Evolutionary conservation across 2,797 vertebrate genomes (phyloP).

Genomic region (Sciaenops ocellatus): DNA sequence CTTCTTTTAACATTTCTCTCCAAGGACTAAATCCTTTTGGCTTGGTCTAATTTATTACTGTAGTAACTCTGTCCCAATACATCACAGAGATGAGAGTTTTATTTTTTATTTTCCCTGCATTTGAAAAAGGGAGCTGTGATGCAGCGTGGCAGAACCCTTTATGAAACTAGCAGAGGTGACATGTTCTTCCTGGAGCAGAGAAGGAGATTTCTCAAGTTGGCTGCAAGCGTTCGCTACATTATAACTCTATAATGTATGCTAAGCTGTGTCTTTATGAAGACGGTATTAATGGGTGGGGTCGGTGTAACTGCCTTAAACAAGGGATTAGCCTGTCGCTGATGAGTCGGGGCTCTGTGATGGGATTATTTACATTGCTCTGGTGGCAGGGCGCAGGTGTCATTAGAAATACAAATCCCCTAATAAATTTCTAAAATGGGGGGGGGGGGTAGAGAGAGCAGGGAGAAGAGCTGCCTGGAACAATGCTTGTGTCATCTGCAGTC

Average conservation of each 20-base stretch:
- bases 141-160: constrained; percentile 73
- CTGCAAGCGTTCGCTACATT: constrained; percentile 78
- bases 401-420: constrained; percentile 89
- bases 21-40: constrained; percentile 73
- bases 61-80: constrained; percentile 66
- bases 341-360: constrained; percentile 85
- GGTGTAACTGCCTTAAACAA: constrained; percentile 90
- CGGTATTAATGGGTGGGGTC: constrained; percentile 87
- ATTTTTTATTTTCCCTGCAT: constrained; percentile 57
- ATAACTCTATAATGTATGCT: constrained; percentile 86
- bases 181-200: constrained; percentile 71
- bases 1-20: constrained; percentile 65
- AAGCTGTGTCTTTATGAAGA: constrained; percentile 86
- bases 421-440: constrained; percentile 83
- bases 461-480: constrained; percentile 80
- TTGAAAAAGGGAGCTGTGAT: constrained; percentile 63
- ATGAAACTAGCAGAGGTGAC: constrained; percentile 80
- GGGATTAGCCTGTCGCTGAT: constrained; percentile 88
- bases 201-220: constrained; percentile 72
- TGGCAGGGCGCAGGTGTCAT: constrained; percentile 88
- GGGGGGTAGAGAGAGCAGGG: constrained; percentile 55
- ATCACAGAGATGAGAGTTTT: constrained; percentile 69
- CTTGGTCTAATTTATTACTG: constrained; percentile 73
- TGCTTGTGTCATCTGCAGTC: constrained; percentile 75
- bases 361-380: constrained; percentile 88